Percentiles rank a stretch among this genome's conserved stretches.
Evolutionary conservation across 2,888 invertebrate genomes (phyloP).

Genomic region (Pristionchus exspectatus): DNA sequence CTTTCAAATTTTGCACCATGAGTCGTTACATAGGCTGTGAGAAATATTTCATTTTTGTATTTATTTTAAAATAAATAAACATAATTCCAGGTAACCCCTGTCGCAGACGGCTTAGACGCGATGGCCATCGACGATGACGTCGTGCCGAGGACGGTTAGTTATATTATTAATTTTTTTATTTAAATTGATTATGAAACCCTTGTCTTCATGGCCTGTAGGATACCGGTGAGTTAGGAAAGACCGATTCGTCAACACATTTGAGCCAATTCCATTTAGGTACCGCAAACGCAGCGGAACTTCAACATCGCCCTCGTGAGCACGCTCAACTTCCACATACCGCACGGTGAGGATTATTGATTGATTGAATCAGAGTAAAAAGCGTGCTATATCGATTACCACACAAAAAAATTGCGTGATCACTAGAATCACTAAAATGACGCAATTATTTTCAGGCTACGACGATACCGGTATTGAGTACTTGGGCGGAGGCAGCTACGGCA

Average conservation of each 20-base stretch:
- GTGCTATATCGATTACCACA: no score
- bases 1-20: no score
- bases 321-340: constrained; percentile 70
- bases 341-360: not conserved
- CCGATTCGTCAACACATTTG: no score
- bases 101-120: not conserved
- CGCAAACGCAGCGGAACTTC: constrained; percentile 18
- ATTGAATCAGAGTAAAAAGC: no score
- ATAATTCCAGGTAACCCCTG: not conserved
- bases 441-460: constrained; percentile 61
- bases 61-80: not conserved
- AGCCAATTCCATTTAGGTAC: not conserved
- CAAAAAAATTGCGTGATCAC: no score
- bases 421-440: not conserved
- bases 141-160: not conserved
- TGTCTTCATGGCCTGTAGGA: no score
- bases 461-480: constrained; percentile 61
- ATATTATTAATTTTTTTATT: no score
- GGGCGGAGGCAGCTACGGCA: constrained; percentile 76
- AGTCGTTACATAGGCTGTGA: no score
- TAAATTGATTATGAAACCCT: no score
- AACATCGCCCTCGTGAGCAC: constrained; percentile 53
- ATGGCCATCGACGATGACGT: not conserved
- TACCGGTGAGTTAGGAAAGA: no score
- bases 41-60: no score